Evolutionary conservation across 2,797 vertebrate genomes (phyloP).

Genomic region (Buphagus erythrorhynchus): DNA sequence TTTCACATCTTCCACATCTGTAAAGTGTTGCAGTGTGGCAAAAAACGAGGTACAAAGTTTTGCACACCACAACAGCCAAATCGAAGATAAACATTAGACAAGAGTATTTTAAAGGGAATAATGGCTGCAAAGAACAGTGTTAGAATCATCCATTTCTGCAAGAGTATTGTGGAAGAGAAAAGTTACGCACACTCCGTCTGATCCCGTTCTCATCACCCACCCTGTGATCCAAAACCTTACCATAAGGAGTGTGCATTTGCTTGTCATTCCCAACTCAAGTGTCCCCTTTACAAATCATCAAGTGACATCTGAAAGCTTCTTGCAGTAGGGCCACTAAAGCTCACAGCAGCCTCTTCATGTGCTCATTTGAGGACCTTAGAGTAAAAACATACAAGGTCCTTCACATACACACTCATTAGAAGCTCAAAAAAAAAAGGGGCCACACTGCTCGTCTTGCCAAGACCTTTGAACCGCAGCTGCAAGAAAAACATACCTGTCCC

Average conservation of each 20-base stretch:
- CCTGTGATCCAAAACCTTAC: slow-evolving; percentile 85
- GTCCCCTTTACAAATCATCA: slow-evolving; percentile 96
- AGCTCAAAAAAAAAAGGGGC: slow-evolving; percentile 91
- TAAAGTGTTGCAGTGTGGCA: slow-evolving; percentile 99
- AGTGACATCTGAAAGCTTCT: slow-evolving; percentile 99
- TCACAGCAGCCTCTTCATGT: slow-evolving; percentile 95
- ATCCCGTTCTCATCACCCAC: slow-evolving; percentile 79
- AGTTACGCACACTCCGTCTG: slow-evolving; percentile 89
- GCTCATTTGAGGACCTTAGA: slow-evolving; percentile 93
- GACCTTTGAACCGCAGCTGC: slow-evolving; percentile 92
- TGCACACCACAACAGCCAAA: slow-evolving; percentile 99
- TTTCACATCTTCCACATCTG: slow-evolving; percentile 99
- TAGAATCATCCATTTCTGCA: slow-evolving; percentile 86
- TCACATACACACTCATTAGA: slow-evolving; percentile 91
- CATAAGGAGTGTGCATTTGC: slow-evolving; percentile 93
- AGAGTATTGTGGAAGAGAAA: slow-evolving; percentile 84
- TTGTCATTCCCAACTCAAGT: slow-evolving; percentile 94
- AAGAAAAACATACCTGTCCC: slow-evolving; percentile 87
- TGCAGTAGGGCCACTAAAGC: slow-evolving; percentile 95
- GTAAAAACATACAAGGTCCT: slow-evolving; percentile 89
- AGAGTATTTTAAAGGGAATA: slow-evolving; percentile 78
- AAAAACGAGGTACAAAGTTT: slow-evolving; percentile 93
- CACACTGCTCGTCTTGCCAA: slow-evolving; percentile 99
- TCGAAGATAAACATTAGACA: slow-evolving; percentile 95
- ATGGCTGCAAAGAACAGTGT: slow-evolving; percentile 86